Conservation (phyloP, 2,113 vertebrate species). For the Aspiorhynchus laticeps region DNA sequence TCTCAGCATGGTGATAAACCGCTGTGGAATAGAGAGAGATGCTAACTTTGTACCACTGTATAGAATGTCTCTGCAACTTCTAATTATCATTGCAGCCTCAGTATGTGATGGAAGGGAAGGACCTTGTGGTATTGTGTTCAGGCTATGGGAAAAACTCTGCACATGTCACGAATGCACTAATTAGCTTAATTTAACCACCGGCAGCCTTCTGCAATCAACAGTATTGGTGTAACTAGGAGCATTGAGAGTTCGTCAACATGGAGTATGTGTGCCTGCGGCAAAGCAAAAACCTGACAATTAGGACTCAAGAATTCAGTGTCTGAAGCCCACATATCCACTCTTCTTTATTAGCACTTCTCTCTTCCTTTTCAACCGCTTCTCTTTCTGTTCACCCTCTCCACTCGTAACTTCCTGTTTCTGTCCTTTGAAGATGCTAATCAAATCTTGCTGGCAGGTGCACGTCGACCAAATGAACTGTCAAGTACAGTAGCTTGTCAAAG, state of each 20-base stretch:
- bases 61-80: conserved; percentile 25
- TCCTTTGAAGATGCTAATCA: conserved; percentile 26
- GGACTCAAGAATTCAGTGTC: conserved; percentile 43
- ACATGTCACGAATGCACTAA: conserved; percentile 30
- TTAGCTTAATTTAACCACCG: conserved; percentile 33
- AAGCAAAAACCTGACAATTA: conserved; percentile 46
- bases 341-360: conserved; percentile 39
- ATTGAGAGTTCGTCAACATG: neutral
- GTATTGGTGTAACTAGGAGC: conserved; percentile 1
- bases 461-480: conserved; percentile 2
- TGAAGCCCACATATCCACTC: neutral
- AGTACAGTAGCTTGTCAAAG: conserved; percentile 30
- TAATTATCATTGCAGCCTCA: conserved; percentile 23
- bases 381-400: neutral
- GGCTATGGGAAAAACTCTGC: neutral
- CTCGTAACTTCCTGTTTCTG: neutral
- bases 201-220: conserved; percentile 17
- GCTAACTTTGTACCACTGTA: neutral
- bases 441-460: conserved; percentile 20
- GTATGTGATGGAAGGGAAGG: conserved; percentile 10
- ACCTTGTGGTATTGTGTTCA: conserved; percentile 36
- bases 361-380: conserved; percentile 20
- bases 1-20: conserved; percentile 9
- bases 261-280: conserved; percentile 23
- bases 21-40: neutral